Evolutionary conservation across 1,140 invertebrate species (phyloP), one percentile per base, ranked within the genome.

Genomic region (Rhagoletis zephyria): DNA sequence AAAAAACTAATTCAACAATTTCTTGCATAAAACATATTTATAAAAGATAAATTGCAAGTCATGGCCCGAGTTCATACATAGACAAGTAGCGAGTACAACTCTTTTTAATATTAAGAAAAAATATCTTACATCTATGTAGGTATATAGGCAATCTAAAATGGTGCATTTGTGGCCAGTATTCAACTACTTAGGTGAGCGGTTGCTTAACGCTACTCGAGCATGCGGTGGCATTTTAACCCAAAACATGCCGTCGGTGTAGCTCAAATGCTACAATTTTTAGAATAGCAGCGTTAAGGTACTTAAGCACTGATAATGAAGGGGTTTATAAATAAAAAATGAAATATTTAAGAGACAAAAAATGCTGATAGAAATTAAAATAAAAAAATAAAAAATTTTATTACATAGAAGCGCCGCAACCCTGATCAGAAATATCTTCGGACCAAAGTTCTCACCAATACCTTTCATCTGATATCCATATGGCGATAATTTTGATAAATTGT

Each of bases 11-110:
- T 40, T 12, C 2, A 40, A 65, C 19, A 74, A 30, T 4, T 16
- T 5, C 61, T 12, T 63, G 61, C 61, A 63, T 63, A 9, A 63
- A 63, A 51, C 14, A 30, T 56, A 81, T 6, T 56, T 48, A 1
- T 45, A 42, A 61, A 60, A 85, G 19, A 85, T 59, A 85, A 63
- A 61, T 85, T 85, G 85, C 85, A 16, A 85, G 85, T 85, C 85
- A 85, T 85, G 5, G 10, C n/a, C 56, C 61, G 30, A 10, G 60
- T 14, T 85, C 56, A 74, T 30, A 14, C 61, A 14, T 30, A 30
- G 30, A 30, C n/a, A 81, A 51, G 16, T 81, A 81, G 67, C 67
- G 40, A 56, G n/a, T 19, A 81, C 74, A 81, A 48, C 67, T 74
- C 67, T 74, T 48, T 74, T 74, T 74, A 14, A 42, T 63, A 74